phyloP scores from a whole-genome alignment of 92 coral and sea anemone species.

The Ricordea florida region DNA sequence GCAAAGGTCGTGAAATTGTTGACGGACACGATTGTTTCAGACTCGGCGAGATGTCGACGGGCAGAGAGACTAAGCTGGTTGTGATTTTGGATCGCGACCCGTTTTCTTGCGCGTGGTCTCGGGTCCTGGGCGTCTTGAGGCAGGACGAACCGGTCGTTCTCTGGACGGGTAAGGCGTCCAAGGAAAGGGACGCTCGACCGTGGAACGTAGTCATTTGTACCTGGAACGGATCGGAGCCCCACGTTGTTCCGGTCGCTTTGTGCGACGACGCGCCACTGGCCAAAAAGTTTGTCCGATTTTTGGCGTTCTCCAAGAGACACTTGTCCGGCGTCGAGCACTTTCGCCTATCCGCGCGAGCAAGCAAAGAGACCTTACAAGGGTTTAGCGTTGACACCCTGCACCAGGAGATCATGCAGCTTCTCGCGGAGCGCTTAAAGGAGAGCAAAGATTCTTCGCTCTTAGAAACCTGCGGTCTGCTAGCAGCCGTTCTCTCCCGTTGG shows the following conservation, averaged over 20 bases:
- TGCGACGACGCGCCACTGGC: neutral
- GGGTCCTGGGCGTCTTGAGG: neutral
- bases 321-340: neutral
- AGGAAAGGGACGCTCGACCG: too few species aligned
- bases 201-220: neutral
- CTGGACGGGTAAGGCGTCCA: neutral
- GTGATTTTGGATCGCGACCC: neutral
- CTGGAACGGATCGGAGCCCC: neutral
- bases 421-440: too few species aligned
- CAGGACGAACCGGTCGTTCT: neutral
- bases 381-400: too few species aligned
- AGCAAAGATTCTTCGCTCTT: too few species aligned
- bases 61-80: too few species aligned
- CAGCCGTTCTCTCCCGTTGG: too few species aligned
- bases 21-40: too few species aligned
- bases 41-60: too few species aligned
- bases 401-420: too few species aligned
- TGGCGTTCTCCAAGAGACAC: neutral
- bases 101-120: neutral
- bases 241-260: neutral
- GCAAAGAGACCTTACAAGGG: too few species aligned
- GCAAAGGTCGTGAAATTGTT: too few species aligned
- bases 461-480: too few species aligned
- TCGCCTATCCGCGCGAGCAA: neutral
- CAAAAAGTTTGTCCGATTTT: neutral